These are phyloP conservation scores for Scalopus aquaticus DNA, from an alignment of 2,113 vertebrate species.

Conservation along the genomic window DNA sequence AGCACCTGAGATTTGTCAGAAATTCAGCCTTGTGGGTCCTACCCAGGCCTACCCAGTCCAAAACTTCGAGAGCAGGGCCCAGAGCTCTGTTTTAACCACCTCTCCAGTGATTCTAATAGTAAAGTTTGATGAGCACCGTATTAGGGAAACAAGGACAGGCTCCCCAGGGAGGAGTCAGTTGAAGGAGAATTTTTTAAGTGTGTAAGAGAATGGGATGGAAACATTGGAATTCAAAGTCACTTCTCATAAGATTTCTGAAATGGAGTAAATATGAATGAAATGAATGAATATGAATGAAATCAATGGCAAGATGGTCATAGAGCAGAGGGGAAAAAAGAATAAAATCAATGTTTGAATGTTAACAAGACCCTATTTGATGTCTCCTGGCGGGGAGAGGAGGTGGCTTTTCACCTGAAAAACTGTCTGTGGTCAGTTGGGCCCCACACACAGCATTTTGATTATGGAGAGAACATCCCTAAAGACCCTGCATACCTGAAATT, in stretches of 20 bases:
- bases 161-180: neutral
- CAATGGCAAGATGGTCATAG: neutral
- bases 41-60: neutral
- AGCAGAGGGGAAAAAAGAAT: neutral
- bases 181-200: neutral
- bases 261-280: slow-evolving; percentile 11
- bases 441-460: neutral
- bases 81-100: neutral
- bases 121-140: neutral
- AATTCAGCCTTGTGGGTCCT: neutral
- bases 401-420: neutral
- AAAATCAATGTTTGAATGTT: neutral
- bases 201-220: neutral
- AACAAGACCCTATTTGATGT: neutral
- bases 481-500: neutral
- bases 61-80: neutral
- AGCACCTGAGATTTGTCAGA: neutral
- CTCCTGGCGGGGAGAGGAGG: neutral
- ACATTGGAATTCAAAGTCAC: neutral
- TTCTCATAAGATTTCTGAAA: slow-evolving; percentile 24
- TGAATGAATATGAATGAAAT: neutral
- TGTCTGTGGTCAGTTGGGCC: neutral
- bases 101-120: neutral
- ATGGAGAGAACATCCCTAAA: neutral
- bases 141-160: neutral